Evolutionary conservation across 2,797 vertebrate species (phyloP), one percentile per base, ranked within the genome.

Genomic region (Hozukius guyotensis): DNA sequence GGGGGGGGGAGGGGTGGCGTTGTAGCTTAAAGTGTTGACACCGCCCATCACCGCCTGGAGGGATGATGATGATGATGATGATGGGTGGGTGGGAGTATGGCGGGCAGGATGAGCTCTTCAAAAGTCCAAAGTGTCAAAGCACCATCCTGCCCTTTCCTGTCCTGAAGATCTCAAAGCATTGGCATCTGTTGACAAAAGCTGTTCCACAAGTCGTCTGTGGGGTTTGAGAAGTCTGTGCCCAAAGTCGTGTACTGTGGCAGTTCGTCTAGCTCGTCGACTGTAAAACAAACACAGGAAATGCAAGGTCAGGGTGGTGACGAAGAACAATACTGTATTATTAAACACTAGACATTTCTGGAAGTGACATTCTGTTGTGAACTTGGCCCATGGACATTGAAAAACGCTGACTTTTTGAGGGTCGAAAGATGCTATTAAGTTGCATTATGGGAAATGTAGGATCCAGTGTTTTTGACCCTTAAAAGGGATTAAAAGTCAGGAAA

Each of bases 231-330:
- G 2, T 84, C 84, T 20, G 89, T 5, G 22, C 42, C 78, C 81
- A 96, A 77, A n/a, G 79, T 93, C 8, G 85, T 94, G 89, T 94
- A 95, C 6, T 88, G 81, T 0, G 83, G 91, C 0, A 16, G 0
- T 0, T 90, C 89, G 0, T 96, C 94, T 56, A 92, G 6, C 7
- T 96, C 95, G 1, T 93, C 94, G 3, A 36, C 92, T 94, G 82
- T 8, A 70, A 87, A 68, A 64, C 6, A 83, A 76, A 85, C 29
- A 81, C 4, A 75, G 42, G 12, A 61, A 80, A 82, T 5, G 4
- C 11, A 71, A 31, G 18, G 72, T 91, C 20, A 87, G 68, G 20
- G 42, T 12, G 12, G n/a, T 66, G 20, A 55, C 16, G 8, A 13
- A 70, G 3, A 60, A 29, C 2, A 10, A 11, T 12, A 9, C 24